Conservation (phyloP, 2,888 invertebrate genomes). For the Sinodicranocentrus sp. region DNA sequence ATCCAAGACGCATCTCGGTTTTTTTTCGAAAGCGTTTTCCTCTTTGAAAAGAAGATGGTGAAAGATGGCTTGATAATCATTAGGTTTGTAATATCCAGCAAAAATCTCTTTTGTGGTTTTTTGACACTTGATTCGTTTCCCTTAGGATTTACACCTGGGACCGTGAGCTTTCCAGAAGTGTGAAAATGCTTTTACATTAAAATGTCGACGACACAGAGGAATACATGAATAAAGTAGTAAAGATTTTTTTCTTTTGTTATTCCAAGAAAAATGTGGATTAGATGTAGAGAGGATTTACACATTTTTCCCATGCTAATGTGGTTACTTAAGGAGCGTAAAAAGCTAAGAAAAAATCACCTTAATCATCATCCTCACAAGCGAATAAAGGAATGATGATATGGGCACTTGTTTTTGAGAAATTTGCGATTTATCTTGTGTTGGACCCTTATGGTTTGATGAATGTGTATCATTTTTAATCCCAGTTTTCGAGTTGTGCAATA, state of each 20-base stretch:
- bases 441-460: conserved; percentile 7
- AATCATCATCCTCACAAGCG: conserved; percentile 12
- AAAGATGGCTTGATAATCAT: not conserved
- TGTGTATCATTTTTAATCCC: not conserved
- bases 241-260: conserved; percentile 34
- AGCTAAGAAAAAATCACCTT: conserved; percentile 4
- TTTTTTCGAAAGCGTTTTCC: not conserved
- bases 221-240: not conserved
- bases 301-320: conserved; percentile 47
- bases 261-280: conserved; percentile 46
- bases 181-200: conserved; percentile 42
- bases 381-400: not conserved
- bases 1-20: not conserved
- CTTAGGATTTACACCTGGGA: no score
- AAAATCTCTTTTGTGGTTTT: no score
- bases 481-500: not conserved
- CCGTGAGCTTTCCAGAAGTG: conserved; percentile 54
- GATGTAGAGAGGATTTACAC: conserved; percentile 30
- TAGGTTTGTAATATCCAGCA: no score
- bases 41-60: not conserved
- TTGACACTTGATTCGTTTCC: no score
- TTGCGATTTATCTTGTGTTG: not conserved
- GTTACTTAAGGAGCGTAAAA: conserved; percentile 32
- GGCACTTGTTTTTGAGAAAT: not conserved
- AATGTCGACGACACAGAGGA: conserved; percentile 48